A percentile compares a stretch with the other conserved stretches of the same genome.
phyloP scores from a whole-genome alignment of 2,113 vertebrate genomes.

The Misgurnus anguillicaudatus region DNA sequence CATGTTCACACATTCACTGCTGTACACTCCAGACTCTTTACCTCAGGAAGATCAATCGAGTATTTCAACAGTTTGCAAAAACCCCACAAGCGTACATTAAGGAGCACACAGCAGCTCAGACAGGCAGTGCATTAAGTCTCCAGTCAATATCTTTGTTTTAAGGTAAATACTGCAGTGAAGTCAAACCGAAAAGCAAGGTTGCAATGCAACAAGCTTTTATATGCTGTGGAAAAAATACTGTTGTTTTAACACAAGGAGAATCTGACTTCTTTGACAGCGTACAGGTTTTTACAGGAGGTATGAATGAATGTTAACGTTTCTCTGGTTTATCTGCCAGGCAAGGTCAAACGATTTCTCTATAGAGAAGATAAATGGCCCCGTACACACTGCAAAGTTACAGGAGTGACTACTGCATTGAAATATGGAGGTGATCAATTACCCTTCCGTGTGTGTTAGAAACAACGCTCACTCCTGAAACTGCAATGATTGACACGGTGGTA shows the following conservation, averaged over 20 bases:
- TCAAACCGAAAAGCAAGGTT: slow-evolving; percentile 61
- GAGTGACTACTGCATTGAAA: too few species aligned
- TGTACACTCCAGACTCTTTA: not conserved
- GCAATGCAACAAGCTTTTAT: slow-evolving; percentile 69
- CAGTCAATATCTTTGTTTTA: slow-evolving; percentile 3
- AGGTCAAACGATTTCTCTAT: not conserved
- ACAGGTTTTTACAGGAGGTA: slow-evolving; percentile 28
- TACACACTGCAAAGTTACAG: too few species aligned
- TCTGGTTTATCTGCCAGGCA: slow-evolving; percentile 2
- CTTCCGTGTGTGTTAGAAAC: too few species aligned
- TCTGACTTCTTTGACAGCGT: slow-evolving; percentile 38
- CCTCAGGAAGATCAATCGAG: slow-evolving; percentile 44
- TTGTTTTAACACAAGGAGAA: slow-evolving; percentile 9
- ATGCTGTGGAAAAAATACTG: not conserved
- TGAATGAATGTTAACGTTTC: not conserved
- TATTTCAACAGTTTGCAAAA: not conserved
- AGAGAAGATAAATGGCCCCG: not conserved
- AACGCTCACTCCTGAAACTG: too few species aligned
- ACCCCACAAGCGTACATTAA: not conserved
- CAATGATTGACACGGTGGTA: too few species aligned
- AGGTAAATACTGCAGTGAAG: slow-evolving; percentile 41
- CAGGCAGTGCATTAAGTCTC: not conserved
- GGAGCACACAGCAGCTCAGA: slow-evolving; percentile 15
- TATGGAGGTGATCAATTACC: too few species aligned
- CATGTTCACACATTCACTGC: slow-evolving; percentile 60